Evolutionary conservation across 2,797 vertebrate species (phyloP).

Genomic region (Coranthus polyacanthus): DNA sequence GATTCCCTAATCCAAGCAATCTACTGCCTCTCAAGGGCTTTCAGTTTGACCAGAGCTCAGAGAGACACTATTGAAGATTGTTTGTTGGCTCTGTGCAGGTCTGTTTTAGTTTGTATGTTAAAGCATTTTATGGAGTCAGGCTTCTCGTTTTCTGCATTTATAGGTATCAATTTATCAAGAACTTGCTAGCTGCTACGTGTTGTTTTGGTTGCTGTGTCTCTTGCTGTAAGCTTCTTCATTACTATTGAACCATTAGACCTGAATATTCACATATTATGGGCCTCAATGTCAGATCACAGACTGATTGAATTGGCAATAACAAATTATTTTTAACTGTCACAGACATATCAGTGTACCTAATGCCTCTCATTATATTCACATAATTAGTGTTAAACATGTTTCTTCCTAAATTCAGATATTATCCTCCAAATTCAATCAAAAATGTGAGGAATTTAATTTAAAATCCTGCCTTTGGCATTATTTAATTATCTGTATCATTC

Average conservation of each 20-base stretch:
- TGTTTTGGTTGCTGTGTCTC: too few species aligned
- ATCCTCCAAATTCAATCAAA: slow-evolving; percentile 46
- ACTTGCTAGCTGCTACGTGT: too few species aligned
- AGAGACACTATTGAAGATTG: slow-evolving; percentile 93
- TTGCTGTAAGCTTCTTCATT: too few species aligned
- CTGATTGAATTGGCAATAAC: not conserved
- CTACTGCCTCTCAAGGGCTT: slow-evolving; percentile 91
- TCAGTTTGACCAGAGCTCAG: slow-evolving; percentile 95
- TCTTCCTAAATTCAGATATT: slow-evolving; percentile 35
- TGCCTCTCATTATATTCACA: slow-evolving; percentile 39
- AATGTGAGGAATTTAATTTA: slow-evolving; percentile 38
- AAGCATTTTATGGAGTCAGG: too few species aligned
- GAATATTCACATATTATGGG: too few species aligned
- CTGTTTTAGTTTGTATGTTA: slow-evolving; percentile 35
- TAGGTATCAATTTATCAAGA: too few species aligned
- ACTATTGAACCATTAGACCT: too few species aligned
- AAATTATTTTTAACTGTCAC: slow-evolving; percentile 2
- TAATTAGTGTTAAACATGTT: slow-evolving; percentile 24
- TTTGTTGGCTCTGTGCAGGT: slow-evolving; percentile 93
- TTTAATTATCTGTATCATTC: slow-evolving; percentile 30
- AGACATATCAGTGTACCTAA: not conserved
- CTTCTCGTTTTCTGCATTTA: too few species aligned
- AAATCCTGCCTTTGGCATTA: slow-evolving; percentile 38
- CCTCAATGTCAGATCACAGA: too few species aligned
- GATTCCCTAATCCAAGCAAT: slow-evolving; percentile 91